These are phyloP conservation scores for Tachina lurida DNA, from an alignment of 2,888 invertebrate species.

Conservation along the genomic window DNA sequence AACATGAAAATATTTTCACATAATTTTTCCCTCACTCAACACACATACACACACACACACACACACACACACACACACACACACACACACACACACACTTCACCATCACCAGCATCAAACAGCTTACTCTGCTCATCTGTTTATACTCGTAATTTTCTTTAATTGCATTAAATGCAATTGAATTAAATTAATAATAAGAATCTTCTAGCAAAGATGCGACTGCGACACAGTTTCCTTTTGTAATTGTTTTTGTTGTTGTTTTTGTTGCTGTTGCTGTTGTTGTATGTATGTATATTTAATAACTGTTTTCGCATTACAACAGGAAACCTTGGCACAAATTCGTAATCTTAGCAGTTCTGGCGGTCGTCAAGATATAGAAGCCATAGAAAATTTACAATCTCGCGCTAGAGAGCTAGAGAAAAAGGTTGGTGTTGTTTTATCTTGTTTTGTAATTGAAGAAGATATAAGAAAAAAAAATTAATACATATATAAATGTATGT, in stretches of 20 bases:
- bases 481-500: background rate
- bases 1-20: background rate
- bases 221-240: background rate
- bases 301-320: constrained; percentile 56
- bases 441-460: constrained; percentile 32
- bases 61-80: background rate
- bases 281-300: constrained; percentile 8
- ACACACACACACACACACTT: background rate
- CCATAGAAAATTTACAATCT: constrained; percentile 89
- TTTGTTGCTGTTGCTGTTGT: background rate
- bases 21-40: background rate
- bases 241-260: background rate
- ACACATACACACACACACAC: background rate
- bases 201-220: constrained; percentile 31
- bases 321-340: constrained; percentile 89
- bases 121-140: constrained; percentile 15
- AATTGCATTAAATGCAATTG: constrained; percentile 38
- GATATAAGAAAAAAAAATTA: background rate
- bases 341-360: constrained; percentile 83
- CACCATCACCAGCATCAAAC: background rate
- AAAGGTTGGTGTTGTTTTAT: constrained; percentile 84
- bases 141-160: constrained; percentile 33
- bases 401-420: constrained; percentile 95
- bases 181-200: constrained; percentile 49
- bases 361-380: constrained; percentile 86